These are phyloP conservation scores for Lucilia sericata DNA, from an alignment of 1,140 invertebrate species.

Conservation along the genomic window DNA sequence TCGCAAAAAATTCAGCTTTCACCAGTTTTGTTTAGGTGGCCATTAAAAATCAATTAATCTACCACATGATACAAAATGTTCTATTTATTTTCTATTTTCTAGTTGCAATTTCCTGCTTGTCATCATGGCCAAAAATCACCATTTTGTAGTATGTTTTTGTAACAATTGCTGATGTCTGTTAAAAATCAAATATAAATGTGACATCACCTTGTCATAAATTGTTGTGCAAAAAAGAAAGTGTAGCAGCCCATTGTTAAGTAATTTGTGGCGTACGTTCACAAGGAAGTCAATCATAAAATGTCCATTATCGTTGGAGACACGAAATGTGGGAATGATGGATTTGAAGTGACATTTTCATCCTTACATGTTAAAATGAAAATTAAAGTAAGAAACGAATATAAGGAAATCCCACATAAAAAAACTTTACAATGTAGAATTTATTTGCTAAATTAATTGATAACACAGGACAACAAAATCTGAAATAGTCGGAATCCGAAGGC, in stretches of 20 bases:
- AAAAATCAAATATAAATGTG: background rate
- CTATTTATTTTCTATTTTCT: background rate
- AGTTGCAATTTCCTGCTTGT: background rate
- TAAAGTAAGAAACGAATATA: background rate
- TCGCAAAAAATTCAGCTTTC: background rate
- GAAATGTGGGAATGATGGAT: background rate
- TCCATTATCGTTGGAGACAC: background rate
- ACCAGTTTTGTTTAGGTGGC: constrained; percentile 25
- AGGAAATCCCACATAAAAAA: too few relatives aligned
- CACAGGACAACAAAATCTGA: too few relatives aligned
- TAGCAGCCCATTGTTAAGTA: constrained; percentile 18
- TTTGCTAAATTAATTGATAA: too few relatives aligned
- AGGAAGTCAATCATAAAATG: constrained; percentile 29
- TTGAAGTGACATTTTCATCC: background rate
- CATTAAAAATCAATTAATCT: constrained; percentile 41
- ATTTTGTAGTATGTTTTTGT: background rate
- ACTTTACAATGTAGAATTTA: too few relatives aligned
- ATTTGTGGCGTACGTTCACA: constrained; percentile 33
- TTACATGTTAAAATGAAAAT: too few relatives aligned
- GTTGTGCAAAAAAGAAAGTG: background rate
- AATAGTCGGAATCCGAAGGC: too few relatives aligned
- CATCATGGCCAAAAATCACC: background rate
- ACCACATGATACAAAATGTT: constrained; percentile 34
- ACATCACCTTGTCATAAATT: constrained; percentile 16
- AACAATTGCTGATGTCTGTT: background rate